Conservation (phyloP, 2,888 invertebrate genomes). For the Charanyca ferruginea region DNA sequence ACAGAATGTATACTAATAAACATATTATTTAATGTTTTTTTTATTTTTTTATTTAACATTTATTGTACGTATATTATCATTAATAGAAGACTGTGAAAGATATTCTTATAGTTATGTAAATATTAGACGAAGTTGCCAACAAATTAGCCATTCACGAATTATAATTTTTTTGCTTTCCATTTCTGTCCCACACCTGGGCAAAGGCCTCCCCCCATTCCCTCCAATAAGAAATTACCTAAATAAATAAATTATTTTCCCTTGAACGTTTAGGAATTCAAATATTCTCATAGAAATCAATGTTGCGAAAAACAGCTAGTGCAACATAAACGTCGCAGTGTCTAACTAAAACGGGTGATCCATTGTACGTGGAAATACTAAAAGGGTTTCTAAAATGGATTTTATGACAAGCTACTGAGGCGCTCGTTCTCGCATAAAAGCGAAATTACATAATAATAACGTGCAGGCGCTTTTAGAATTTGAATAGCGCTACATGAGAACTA, state of each 20-base stretch:
- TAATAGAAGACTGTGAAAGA: no score
- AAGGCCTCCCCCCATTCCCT: no score
- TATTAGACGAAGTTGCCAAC: no score
- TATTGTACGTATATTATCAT: no score
- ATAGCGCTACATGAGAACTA: constrained; percentile 1
- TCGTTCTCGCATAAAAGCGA: constrained; percentile 48
- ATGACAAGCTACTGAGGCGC: constrained; percentile 39
- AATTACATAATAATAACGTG: constrained; percentile 41
- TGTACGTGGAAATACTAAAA: constrained; percentile 50
- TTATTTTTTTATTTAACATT: no score
- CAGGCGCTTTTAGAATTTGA: constrained; percentile 40
- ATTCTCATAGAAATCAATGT: background rate
- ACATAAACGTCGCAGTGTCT: constrained; percentile 23
- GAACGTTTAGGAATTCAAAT: background rate
- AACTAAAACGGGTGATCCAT: constrained; percentile 35
- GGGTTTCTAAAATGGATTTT: constrained; percentile 49
- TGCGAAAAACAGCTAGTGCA: background rate
- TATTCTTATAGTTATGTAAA: no score
- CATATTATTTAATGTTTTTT: no score
- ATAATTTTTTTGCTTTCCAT: no score
- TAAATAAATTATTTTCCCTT: no score
- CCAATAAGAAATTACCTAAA: background rate
- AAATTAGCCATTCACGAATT: background rate
- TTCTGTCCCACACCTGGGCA: no score
- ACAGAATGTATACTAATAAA: no score